Conservation (phyloP, 2,113 vertebrate species). For the Sapayoa aenigma region DNA sequence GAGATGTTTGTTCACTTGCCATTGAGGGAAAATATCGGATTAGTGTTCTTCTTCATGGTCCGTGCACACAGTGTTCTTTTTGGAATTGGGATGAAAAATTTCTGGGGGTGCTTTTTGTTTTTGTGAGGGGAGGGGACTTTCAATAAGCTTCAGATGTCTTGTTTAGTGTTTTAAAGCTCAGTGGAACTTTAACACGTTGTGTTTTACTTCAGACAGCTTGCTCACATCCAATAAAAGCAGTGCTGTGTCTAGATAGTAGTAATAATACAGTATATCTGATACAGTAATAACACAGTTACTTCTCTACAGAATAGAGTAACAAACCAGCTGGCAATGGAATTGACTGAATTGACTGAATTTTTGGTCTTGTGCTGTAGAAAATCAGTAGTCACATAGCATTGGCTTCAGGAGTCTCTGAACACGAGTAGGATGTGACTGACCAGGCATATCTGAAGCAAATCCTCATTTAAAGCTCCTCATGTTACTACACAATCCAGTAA, state of each 20-base stretch:
- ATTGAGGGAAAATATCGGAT: not conserved
- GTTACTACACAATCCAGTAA: not conserved
- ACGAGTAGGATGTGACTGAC: not conserved
- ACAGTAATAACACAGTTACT: not conserved
- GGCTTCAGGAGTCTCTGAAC: not conserved
- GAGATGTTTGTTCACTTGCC: not conserved
- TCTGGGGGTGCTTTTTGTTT: not conserved
- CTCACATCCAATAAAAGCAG: not conserved
- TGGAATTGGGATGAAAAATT: not conserved
- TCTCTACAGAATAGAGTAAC: not conserved
- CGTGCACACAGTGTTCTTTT: not conserved
- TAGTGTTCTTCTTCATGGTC: not conserved
- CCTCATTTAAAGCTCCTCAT: not conserved
- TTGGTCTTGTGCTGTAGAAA: not conserved
- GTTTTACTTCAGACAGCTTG: not conserved
- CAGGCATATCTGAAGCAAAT: not conserved
- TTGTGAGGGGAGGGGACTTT: fast-evolving
- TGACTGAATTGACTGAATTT: not conserved
- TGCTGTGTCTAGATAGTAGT: not conserved
- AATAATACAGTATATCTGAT: too few species aligned
- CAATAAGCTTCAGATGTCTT: not conserved
- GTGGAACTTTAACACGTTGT: not conserved
- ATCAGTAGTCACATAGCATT: not conserved
- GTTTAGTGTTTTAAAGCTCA: not conserved
- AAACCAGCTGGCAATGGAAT: not conserved